Base-by-base conservation (phyloP, 2,113 vertebrate species). In the Malurus elegans region DNA sequence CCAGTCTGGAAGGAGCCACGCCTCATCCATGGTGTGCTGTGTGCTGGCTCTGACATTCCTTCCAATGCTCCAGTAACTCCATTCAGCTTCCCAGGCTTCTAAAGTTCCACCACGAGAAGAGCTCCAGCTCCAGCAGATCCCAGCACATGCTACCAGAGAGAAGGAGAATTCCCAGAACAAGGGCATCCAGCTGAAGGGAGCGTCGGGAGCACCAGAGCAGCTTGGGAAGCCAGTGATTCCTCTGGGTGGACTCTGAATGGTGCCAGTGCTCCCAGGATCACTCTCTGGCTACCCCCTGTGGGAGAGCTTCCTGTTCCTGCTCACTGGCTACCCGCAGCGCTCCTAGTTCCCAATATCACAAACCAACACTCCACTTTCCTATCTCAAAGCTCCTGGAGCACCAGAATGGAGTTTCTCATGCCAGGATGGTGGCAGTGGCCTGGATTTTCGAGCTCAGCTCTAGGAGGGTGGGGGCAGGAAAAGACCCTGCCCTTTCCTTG, bases 131-230 rank as follows among this genome's bases (percentile, higher is more conserved):
- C 64, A 18, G 29, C 53, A 40, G 34, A 18, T 14, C 18, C 54
- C 11, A 0, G 34, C 3, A 3, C 10, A 4, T 24, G 1, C 2
- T 29, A 17, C 9, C 4, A 1, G 1, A 7, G 54, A 69, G 50
- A 19, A 25, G n/a, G 64, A 69, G 45, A 50, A 24, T 12, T 28
- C 28, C 65, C 36, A 24, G 45, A n/a, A 50, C 2, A 4, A 5
- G 0, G 6, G 29, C 2, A 7, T n/a, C 44, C 6, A 18, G 21
- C 36, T 14, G 3, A 14, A 50, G 79, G 44, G 15, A 42, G 14
- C 15, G 2, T 12, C 5, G 8, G 54, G 24, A 50, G 9, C 2
- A 2, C 24, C 8, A 18, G 31, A 47, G 31, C 36, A 64, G 60
- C 32, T 18, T 32, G 8, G 7, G 29, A 40, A 4, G n/a, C 34